Base-by-base conservation (phyloP, 2,888 invertebrate genomes). In the Arrhopalites spinosus region DNA sequence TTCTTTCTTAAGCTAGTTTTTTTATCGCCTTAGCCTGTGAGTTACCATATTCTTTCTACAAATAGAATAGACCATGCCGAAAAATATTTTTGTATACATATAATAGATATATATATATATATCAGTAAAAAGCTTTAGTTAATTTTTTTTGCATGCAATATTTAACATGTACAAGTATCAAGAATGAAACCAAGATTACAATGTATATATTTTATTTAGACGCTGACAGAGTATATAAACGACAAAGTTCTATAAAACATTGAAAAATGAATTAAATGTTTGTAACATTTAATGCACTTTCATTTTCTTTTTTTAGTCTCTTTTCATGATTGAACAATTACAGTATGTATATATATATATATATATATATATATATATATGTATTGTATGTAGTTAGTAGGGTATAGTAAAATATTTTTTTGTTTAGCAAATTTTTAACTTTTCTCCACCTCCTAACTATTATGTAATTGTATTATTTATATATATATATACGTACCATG, bases 311-410 rank as follows among this genome's bases (percentile, higher is more conserved):
- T 63, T 36, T 73, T 63, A 73, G 72, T 73, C 72, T 73, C 72
- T 63, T 73, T 47, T 36, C 63, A 73, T 63, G 72, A 73, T 73
- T 73, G 72, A 73, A 73, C 72, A 73, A 43, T 25, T 43, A 53
- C 47, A 27, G 20, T 68, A 53, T 45, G 47, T 68, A 8, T 66
- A 3, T 63, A 53, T 53, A 15, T 53, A 53, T 20, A 2, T 8
- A 8, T 5, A 53, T 53, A 8, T 15, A 53, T 5, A 53, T 20
- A 53, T 15, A 20, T 17, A 5, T 53, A 8, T 5, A 5, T 8
- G 3, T 20, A 53, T 17, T 8, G 17, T 53, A 53, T 17, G 53
- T 53, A 53, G 3, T 53, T 8, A 20, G n/a, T 53, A 17, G 3
- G 15, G n/a, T 8, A 15, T 20, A 53, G 15, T 53, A 36, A 36